phyloP scores from a whole-genome alignment of 2,113 vertebrate genomes.

The Propithecus coquereli region DNA sequence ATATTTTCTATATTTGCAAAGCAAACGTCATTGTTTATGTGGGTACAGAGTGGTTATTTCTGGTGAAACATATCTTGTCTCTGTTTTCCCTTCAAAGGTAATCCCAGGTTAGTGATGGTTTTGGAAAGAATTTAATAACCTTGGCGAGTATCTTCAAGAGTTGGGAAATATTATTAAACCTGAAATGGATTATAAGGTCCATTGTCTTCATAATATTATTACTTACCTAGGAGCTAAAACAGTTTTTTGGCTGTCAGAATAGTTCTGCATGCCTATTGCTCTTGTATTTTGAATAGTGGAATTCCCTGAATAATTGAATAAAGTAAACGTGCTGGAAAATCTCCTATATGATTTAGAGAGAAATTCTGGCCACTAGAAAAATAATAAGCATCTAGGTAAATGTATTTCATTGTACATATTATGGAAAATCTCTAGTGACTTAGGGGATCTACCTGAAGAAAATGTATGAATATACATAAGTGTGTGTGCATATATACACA shows the following conservation, averaged over 20 bases:
- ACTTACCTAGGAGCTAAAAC: not conserved
- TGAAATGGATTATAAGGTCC: not conserved
- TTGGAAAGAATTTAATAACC: not conserved
- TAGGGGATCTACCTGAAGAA: not conserved
- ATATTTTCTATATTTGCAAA: not conserved
- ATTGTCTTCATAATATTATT: not conserved
- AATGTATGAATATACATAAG: not conserved
- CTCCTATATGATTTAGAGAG: not conserved
- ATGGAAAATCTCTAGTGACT: not conserved
- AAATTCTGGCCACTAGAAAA: not conserved
- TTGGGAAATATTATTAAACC: not conserved
- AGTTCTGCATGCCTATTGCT: not conserved
- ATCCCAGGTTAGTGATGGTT: not conserved
- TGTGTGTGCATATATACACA: too few species aligned
- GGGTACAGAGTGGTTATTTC: not conserved
- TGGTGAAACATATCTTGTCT: not conserved
- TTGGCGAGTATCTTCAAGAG: not conserved
- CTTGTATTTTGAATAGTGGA: not conserved
- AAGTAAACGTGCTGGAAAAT: not conserved
- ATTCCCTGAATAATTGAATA: not conserved
- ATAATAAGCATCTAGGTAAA: not conserved
- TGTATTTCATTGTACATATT: rapidly evolving
- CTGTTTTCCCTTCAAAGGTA: not conserved
- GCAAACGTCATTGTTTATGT: not conserved
- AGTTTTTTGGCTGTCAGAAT: not conserved